Percentiles rank a stretch among this genome's conserved stretches.
Conservation (phyloP, 2,888 invertebrate genomes). For the Mylabris sibirica region DNA sequence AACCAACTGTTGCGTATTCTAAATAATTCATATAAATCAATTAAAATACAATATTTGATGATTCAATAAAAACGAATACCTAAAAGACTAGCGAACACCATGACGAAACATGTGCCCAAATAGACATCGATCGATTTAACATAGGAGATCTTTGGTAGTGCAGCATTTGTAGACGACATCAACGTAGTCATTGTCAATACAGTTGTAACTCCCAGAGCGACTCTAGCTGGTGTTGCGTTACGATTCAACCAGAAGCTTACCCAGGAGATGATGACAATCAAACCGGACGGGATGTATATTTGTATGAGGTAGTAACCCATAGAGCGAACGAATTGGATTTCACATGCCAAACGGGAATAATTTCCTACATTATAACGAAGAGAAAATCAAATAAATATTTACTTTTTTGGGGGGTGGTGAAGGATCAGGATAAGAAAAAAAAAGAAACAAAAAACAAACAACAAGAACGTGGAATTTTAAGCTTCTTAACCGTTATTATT, state of each 20-base stretch:
- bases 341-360: conserved; percentile 94
- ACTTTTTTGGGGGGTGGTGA: background rate
- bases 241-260: conserved; percentile 96
- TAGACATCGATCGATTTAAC: conserved; percentile 98
- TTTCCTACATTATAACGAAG: conserved; percentile 72
- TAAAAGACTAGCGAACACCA: conserved; percentile 97
- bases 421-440: background rate
- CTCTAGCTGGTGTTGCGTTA: conserved; percentile 93
- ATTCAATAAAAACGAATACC: conserved; percentile 67
- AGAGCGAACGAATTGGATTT: conserved; percentile 95
- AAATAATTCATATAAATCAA: conserved; percentile 54
- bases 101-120: conserved; percentile 97
- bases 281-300: conserved; percentile 96
- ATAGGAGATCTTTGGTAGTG: conserved; percentile 97
- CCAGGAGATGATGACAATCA: conserved; percentile 97
- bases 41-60: background rate
- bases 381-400: conserved; percentile 11
- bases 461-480: conserved; percentile 22
- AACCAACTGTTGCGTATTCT: conserved; percentile 98
- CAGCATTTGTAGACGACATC: conserved; percentile 96
- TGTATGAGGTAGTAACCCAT: conserved; percentile 99
- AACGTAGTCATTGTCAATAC: conserved; percentile 98
- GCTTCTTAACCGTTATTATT: conserved; percentile 21
- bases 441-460: conserved; percentile 12
- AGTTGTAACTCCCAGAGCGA: conserved; percentile 92